Base-by-base conservation (phyloP, 2,113 vertebrate genomes). In the Macaca nemestrina region DNA sequence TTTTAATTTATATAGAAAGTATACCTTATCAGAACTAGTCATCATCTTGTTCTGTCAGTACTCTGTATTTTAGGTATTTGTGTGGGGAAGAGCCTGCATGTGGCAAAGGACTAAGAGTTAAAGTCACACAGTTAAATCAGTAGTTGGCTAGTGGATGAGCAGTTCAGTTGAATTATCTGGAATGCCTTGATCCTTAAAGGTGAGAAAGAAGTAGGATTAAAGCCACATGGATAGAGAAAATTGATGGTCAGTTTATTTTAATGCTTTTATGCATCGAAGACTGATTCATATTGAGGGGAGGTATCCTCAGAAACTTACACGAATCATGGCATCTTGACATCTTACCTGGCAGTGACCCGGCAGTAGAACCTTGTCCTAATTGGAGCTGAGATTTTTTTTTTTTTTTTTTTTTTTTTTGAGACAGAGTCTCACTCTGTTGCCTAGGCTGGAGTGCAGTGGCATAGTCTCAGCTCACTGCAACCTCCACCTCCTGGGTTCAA, bases 241-340 rank as follows among this genome's bases (percentile, higher is more conserved):
- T n/a, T 0, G 1, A 22, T 70, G 45, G 17, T 32, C 55, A 10
- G 6, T 40, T 73, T 23, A 27, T 55, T 80, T 80, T 61, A 8
- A 48, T 17, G 1, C 50, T 23, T 27, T 35, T 17, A 43, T 45
- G 18, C 0, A 6, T 4, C 23, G 40, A 38, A 59, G 38, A 10
- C 79, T 61, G 5, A 64, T 75, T 57, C 48, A 25, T 3, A 23
- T 8, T 40, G 61, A 64, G 52, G 57, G 48, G 6, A 20, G 25
- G 3, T 22, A 23, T 1, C n/a, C 10, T 8, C 9, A 61, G n/a
- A 30, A 10, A 27, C 30, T 16, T 25, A 0, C 5, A 4, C n/a
- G 27, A 25, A 18, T 30, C 25, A 4, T 1, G 2, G 61, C 61
- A 30, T 23, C 17, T 3, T 1, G 2, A 50, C 32, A 0, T 23